Evolutionary conservation across 2,888 invertebrate species (phyloP).

Genomic region (Mesorhabditis sp.): DNA sequence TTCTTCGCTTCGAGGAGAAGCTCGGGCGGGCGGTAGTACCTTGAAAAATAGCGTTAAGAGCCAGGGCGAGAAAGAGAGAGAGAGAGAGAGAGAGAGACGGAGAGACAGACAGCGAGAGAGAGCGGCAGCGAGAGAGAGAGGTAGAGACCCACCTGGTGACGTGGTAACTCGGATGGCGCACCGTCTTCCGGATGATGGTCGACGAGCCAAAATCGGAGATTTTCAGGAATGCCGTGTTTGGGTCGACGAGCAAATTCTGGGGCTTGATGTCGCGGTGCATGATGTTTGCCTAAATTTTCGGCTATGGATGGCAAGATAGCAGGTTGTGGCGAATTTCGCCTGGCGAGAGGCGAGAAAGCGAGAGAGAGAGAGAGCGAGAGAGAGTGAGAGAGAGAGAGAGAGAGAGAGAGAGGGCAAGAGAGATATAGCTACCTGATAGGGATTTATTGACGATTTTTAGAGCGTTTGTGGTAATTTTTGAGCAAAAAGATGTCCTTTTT

Average conservation of each 20-base stretch:
- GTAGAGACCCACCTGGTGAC: conserved; percentile 31
- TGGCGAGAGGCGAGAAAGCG: no score
- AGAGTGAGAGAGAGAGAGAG: no score
- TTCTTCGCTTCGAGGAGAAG: conserved; percentile 66
- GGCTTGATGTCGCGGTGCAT: conserved; percentile 95
- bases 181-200: conserved; percentile 17
- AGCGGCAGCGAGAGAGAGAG: no score
- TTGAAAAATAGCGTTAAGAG: neutral
- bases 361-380: no score
- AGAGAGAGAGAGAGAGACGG: neutral
- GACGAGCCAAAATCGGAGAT: conserved; percentile 28
- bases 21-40: conserved; percentile 67
- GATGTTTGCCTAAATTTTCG: conserved; percentile 25
- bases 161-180: conserved; percentile 34
- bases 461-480: neutral
- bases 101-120: no score
- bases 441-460: neutral
- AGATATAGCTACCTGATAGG: no score
- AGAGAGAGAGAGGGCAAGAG: no score
- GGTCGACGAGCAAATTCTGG: conserved; percentile 92
- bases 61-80: neutral
- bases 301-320: no score
- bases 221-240: conserved; percentile 80
- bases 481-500: no score
- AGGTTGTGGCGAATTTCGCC: no score